Evolutionary conservation across 2,113 vertebrate genomes (phyloP), one percentile per base, ranked within the genome.

Genomic region (Rhabdornis inornatus): DNA sequence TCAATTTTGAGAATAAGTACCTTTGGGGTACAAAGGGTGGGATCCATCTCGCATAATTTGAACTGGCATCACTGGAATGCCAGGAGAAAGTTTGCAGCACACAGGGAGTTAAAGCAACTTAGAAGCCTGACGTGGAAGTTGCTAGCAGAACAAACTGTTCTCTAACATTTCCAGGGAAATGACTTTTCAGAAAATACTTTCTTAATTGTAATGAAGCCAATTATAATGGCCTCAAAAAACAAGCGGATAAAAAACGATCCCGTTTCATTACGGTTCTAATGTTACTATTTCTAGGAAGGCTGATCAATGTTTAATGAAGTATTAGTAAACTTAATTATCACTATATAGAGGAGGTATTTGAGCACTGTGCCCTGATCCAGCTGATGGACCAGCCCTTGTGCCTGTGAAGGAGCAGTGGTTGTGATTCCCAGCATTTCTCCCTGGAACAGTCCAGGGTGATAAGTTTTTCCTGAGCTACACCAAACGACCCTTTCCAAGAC

Each of bases 141-240:
- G 9, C 82, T 55, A 89, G 63, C 83, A 89, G 95, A 96, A 96
- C 92, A 94, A 96, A 97, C 96, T 96, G 87, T 95, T 95, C 94
- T 68, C 89, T 93, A 95, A 71, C 92, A 96, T 97, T 97, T 96
- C 92, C 95, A 96, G 89, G 76, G 93, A 96, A 97, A 87, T 89
- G 82, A 71, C 90, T 94, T 96, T 96, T 83, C 37, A 45, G 84
- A 94, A 97, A 95, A 88, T 82, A 83, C 94, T 96, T 97, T 94
- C 96, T 96, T 93, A 96, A 95, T 95, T 95, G 93, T 96, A 91
- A 92, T 92, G 89, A 94, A 96, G 92, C 91, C 95, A 96, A 91
- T 96, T 97, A 94, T 77, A 60, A 94, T 79, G 88, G 91, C 76
- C 94, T 95, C 80, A 83, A 95, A 95, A 96, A 93, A 82, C 88